Percentiles rank a stretch among this genome's conserved stretches.
These are phyloP conservation scores for Eupithecia dodoneata DNA, from an alignment of 2,888 invertebrate species.

Conservation along the genomic window DNA sequence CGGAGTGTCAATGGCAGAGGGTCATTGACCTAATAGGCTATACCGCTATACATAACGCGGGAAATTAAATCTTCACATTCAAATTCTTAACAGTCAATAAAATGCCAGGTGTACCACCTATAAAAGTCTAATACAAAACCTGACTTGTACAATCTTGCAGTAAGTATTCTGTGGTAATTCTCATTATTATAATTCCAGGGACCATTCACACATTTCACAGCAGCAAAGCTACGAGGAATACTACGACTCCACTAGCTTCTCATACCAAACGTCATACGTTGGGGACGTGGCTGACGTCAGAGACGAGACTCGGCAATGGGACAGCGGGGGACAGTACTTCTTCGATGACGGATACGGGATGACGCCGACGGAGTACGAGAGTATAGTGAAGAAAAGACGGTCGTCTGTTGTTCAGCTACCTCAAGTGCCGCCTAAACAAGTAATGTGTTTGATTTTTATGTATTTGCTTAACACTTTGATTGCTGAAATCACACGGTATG, in stretches of 20 bases:
- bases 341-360: slow-evolving; percentile 73
- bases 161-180: neutral
- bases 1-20: too few species aligned
- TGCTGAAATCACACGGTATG: too few species aligned
- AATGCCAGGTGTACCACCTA: too few species aligned
- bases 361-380: slow-evolving; percentile 84
- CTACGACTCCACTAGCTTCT: slow-evolving; percentile 86
- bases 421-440: slow-evolving; percentile 77
- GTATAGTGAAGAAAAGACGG: slow-evolving; percentile 82
- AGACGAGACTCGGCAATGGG: slow-evolving; percentile 67
- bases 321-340: slow-evolving; percentile 80
- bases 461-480: too few species aligned
- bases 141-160: too few species aligned
- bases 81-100: too few species aligned
- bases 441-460: neutral
- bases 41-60: too few species aligned
- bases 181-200: slow-evolving; percentile 65
- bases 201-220: slow-evolving; percentile 78
- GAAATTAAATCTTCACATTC: too few species aligned
- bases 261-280: slow-evolving; percentile 83
- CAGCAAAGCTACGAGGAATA: slow-evolving; percentile 86
- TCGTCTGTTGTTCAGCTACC: slow-evolving; percentile 81
- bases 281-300: slow-evolving; percentile 88
- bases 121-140: too few species aligned
- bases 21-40: too few species aligned